Percentiles rank a stretch among this genome's conserved stretches.
These are phyloP conservation scores for Rallus crepitans DNA, from an alignment of 2,797 vertebrate genomes.

Conservation along the genomic window DNA sequence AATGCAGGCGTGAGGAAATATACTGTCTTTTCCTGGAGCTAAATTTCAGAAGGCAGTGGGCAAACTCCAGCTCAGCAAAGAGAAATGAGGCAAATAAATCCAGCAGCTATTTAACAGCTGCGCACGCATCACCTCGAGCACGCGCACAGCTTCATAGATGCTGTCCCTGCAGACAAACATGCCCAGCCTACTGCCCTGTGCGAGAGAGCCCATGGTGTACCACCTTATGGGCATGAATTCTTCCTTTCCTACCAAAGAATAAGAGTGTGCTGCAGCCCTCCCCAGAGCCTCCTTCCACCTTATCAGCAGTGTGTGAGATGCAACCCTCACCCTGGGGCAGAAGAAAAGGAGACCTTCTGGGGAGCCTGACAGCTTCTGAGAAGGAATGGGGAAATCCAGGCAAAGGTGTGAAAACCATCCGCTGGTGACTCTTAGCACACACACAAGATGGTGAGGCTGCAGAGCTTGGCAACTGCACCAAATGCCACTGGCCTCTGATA, in stretches of 20 bases:
- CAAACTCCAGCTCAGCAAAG: background rate
- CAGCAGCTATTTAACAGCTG: background rate
- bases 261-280: fast-evolving
- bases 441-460: background rate
- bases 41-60: background rate
- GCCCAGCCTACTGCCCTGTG: fast-evolving
- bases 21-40: background rate
- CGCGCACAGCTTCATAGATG: fast-evolving
- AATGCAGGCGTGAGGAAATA: background rate
- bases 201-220: fast-evolving
- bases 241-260: fast-evolving
- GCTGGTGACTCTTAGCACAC: background rate
- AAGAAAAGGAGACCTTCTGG: background rate
- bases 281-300: background rate
- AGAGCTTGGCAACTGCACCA: background rate
- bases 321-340: fast-evolving
- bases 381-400: fast-evolving
- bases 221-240: fast-evolving
- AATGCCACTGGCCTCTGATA: background rate
- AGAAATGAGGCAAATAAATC: background rate
- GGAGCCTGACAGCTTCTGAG: background rate
- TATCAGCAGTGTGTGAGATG: fast-evolving
- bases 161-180: no score
- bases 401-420: background rate
- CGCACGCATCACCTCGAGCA: fast-evolving